Evolutionary conservation across 2,888 invertebrate species (phyloP).

Genomic region (Elegia similella): DNA sequence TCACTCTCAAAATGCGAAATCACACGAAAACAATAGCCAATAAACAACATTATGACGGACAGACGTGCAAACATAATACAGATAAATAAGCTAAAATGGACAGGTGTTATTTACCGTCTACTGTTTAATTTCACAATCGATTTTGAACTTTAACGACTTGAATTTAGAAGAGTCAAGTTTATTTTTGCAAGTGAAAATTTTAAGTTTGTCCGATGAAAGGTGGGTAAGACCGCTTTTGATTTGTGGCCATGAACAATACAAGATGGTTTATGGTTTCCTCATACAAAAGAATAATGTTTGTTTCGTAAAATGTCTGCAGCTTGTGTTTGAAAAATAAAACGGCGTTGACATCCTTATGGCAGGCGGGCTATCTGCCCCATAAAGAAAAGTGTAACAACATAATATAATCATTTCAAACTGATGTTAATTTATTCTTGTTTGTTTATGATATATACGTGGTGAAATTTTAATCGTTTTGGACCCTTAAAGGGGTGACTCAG

Average conservation of each 20-base stretch:
- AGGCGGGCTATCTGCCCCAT: not conserved
- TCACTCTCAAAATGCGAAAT: conserved; percentile 17
- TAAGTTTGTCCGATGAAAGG: conserved; percentile 39
- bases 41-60: conserved; percentile 62
- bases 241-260: conserved; percentile 62
- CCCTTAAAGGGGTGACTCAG: no score
- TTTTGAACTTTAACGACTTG: conserved; percentile 20
- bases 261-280: conserved; percentile 69
- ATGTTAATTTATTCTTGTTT: no score
- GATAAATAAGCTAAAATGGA: conserved; percentile 40
- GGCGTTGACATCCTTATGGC: not conserved
- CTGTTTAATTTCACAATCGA: conserved; percentile 13
- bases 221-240: conserved; percentile 65
- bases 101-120: conserved; percentile 30
- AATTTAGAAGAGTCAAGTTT: conserved; percentile 26
- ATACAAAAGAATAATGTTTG: conserved; percentile 52
- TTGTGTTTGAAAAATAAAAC: conserved; percentile 13
- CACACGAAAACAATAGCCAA: conserved; percentile 52
- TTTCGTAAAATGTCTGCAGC: conserved; percentile 30
- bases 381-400: no score
- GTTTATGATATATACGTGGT: no score
- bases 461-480: no score
- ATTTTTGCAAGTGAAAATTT: conserved; percentile 23
- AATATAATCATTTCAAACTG: no score
- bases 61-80: conserved; percentile 41